These are phyloP conservation scores for Saccostrea glomerata DNA, from an alignment of 1,140 invertebrate species.

Conservation along the genomic window DNA sequence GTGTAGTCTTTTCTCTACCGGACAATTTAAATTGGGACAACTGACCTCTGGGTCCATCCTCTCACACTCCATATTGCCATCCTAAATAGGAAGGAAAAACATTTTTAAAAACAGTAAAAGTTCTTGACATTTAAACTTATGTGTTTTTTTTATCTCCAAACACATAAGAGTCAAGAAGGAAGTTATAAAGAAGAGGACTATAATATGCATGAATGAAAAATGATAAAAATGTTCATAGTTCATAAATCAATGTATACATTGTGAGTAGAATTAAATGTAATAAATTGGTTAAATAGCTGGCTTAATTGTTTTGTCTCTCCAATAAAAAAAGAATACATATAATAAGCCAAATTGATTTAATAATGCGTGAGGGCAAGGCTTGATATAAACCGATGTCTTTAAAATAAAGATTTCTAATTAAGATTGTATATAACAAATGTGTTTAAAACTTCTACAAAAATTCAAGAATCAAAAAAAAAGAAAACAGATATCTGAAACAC, in stretches of 20 bases:
- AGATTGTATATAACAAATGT: neutral
- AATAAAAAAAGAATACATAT: too few species aligned
- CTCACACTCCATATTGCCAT: slow-evolving; percentile 89
- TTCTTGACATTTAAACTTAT: neutral
- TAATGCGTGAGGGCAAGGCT: too few species aligned
- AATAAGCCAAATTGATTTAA: too few species aligned
- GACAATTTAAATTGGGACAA: slow-evolving; percentile 91
- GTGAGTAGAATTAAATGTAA: too few species aligned
- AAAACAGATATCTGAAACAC: neutral
- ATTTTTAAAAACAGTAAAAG: too few species aligned
- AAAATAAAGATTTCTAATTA: neutral
- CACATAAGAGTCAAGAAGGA: neutral
- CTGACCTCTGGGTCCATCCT: slow-evolving; percentile 86
- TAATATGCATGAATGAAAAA: too few species aligned
- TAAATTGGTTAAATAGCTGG: too few species aligned
- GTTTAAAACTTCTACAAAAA: neutral
- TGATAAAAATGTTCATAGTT: too few species aligned
- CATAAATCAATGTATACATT: too few species aligned
- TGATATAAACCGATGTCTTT: neutral
- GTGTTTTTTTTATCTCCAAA: neutral
- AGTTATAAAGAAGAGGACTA: neutral
- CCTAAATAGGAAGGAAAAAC: slow-evolving; percentile 82
- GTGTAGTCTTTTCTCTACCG: slow-evolving; percentile 86
- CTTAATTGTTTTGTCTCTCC: too few species aligned
- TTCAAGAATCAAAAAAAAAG: neutral